Percentiles rank a stretch among this genome's conserved stretches.
Conservation (phyloP, 1,140 invertebrate genomes). For the Andricus grossulariae region DNA sequence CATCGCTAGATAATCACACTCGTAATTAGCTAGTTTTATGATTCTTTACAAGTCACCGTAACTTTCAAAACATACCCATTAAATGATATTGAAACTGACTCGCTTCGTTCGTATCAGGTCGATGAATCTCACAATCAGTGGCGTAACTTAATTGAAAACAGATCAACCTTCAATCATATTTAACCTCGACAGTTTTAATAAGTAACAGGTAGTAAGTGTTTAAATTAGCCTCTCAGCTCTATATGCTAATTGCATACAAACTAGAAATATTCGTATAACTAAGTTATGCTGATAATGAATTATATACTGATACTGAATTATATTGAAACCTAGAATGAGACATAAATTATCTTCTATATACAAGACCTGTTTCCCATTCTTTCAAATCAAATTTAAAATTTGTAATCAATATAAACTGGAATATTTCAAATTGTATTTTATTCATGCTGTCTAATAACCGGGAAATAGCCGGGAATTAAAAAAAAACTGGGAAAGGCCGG, state of each 20-base stretch:
- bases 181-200: conserved; percentile 17
- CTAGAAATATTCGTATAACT: background rate
- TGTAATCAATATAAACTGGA: no score
- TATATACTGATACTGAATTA: no score
- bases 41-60: conserved; percentile 13
- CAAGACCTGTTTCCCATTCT: no score
- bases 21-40: conserved; percentile 10
- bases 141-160: conserved; percentile 13
- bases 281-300: background rate
- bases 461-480: no score
- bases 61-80: conserved; percentile 4
- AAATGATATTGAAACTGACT: conserved; percentile 25
- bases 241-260: background rate
- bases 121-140: conserved; percentile 22
- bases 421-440: no score
- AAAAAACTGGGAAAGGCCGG: no score
- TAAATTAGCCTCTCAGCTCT: background rate
- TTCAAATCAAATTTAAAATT: no score
- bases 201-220: background rate
- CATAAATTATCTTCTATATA: no score
- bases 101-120: conserved; percentile 15
- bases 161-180: conserved; percentile 2
- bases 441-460: no score
- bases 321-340: no score
- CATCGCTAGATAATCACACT: background rate